phyloP scores from a whole-genome alignment of 2,113 vertebrate genomes.

The Carassius gibelio region DNA sequence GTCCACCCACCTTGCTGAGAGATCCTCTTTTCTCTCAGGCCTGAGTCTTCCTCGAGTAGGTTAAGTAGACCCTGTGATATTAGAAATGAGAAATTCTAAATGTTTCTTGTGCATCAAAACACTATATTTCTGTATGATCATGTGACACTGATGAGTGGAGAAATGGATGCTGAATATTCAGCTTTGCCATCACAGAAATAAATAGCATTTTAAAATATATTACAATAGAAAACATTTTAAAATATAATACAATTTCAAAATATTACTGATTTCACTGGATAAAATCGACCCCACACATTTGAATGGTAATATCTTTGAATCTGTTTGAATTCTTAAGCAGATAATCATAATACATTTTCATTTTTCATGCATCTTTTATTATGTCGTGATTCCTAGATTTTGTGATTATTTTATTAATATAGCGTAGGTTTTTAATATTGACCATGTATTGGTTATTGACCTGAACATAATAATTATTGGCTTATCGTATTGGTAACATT shows the following conservation, averaged over 20 bases:
- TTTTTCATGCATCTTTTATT: background rate
- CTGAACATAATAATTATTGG: background rate
- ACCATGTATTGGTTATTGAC: background rate
- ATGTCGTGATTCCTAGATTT: background rate
- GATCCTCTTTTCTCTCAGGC: background rate
- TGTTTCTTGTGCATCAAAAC: too few relatives aligned
- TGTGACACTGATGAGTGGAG: background rate
- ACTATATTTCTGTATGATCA: too few relatives aligned
- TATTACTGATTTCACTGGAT: background rate
- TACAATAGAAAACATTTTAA: too few relatives aligned
- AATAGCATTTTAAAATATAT: background rate
- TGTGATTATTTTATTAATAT: background rate
- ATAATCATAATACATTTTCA: too few relatives aligned
- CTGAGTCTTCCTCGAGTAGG: background rate
- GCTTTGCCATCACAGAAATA: background rate
- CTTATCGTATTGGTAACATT: background rate
- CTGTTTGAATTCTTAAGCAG: background rate
- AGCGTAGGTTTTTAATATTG: background rate
- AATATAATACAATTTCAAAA: too few relatives aligned
- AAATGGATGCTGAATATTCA: background rate
- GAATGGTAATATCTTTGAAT: background rate
- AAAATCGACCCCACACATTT: background rate
- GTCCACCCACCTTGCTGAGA: background rate
- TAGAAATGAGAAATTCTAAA: background rate
- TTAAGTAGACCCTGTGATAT: background rate